A percentile compares a stretch with the other conserved stretches of the same genome.
These are phyloP conservation scores for Acrocephalus arundinaceus DNA, from an alignment of 2,113 vertebrate species.

Conservation along the genomic window DNA sequence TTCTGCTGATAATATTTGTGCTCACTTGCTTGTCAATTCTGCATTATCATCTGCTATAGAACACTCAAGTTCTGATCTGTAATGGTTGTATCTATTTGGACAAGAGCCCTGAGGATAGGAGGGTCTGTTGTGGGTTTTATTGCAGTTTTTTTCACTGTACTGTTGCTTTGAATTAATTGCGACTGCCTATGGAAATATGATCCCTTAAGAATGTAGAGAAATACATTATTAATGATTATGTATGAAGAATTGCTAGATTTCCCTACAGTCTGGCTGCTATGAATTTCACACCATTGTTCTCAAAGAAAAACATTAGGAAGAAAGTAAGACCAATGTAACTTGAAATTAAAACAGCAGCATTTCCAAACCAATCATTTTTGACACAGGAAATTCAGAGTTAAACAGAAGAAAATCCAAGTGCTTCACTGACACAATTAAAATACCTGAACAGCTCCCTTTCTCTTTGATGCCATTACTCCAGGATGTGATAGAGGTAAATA, in stretches of 20 bases:
- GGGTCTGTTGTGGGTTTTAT: background rate
- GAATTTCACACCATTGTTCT: background rate
- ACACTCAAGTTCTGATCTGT: background rate
- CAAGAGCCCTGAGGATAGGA: background rate
- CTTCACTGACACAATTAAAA: background rate
- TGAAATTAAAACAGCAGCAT: background rate
- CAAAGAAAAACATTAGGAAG: background rate
- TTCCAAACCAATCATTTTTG: background rate
- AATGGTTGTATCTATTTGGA: background rate
- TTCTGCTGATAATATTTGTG: background rate
- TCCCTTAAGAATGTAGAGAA: background rate
- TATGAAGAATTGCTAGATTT: background rate
- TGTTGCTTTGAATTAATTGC: conserved; percentile 11
- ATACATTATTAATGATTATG: conserved; percentile 22
- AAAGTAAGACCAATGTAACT: background rate
- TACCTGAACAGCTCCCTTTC: background rate
- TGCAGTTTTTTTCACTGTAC: background rate
- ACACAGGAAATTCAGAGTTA: background rate
- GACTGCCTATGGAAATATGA: background rate
- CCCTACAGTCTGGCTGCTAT: background rate
- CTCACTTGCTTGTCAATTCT: background rate
- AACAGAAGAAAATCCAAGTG: background rate
- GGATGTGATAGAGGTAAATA: background rate
- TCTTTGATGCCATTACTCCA: background rate
- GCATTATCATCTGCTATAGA: background rate